Evolutionary conservation across 2,113 vertebrate genomes (phyloP).

Genomic region (Sporophila hypoxantha): DNA sequence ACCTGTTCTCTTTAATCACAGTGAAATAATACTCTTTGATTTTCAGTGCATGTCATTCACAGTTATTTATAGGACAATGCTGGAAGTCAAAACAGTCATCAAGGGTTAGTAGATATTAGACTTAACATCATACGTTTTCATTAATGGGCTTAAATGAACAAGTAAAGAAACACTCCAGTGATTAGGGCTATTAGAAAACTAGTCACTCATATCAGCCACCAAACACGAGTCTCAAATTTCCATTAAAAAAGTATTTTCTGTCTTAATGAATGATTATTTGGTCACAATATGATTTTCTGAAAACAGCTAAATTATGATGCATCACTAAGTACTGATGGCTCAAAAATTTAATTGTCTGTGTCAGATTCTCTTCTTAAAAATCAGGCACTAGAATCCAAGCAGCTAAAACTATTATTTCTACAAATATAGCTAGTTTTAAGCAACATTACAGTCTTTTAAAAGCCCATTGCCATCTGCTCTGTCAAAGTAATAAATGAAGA

Average conservation of each 20-base stretch:
- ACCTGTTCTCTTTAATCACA: constrained; percentile 54
- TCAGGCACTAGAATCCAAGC: neutral
- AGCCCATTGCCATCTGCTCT: constrained; percentile 47
- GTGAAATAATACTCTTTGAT: constrained; percentile 56
- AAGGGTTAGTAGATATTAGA: constrained; percentile 59
- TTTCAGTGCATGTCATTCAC: constrained; percentile 51
- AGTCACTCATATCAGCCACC: constrained; percentile 38
- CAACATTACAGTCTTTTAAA: constrained; percentile 32
- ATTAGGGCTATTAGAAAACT: constrained; percentile 51
- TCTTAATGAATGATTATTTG: constrained; percentile 29
- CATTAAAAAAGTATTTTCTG: constrained; percentile 36
- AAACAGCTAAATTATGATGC: constrained; percentile 38
- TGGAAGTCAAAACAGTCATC: constrained; percentile 64
- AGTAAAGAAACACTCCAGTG: constrained; percentile 41
- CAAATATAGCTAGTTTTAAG: constrained; percentile 32
- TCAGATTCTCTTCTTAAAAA: constrained; percentile 39
- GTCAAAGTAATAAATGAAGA: constrained; percentile 49
- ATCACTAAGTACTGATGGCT: constrained; percentile 35
- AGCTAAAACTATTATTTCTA: constrained; percentile 17
- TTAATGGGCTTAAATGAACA: constrained; percentile 44
- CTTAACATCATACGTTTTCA: constrained; percentile 46
- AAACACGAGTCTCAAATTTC: constrained; percentile 7
- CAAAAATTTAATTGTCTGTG: constrained; percentile 32
- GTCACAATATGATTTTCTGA: constrained; percentile 42
- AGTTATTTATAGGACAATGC: constrained; percentile 65